Conservation (phyloP, 53 echinoderm and acorn worm species). For the Actinopyga echinites region DNA sequence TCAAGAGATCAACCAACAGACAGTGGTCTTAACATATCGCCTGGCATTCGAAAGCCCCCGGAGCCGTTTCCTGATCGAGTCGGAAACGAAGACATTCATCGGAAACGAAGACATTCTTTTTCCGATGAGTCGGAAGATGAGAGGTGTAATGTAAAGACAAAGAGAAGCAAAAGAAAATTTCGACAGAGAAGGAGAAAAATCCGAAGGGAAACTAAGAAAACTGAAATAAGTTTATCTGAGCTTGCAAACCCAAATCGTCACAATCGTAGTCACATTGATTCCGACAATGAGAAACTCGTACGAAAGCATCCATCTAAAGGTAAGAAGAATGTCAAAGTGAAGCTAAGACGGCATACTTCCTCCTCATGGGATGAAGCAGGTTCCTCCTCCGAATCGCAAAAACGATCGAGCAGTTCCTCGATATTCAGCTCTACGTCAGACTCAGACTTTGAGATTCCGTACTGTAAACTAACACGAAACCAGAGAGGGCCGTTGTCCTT, state of each 20-base stretch:
- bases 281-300: background rate
- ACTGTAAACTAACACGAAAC: background rate
- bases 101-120: background rate
- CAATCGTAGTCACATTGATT: background rate
- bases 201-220: background rate
- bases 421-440: conserved; percentile 36
- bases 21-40: too few relatives aligned
- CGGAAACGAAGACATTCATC: background rate
- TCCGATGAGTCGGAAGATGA: background rate
- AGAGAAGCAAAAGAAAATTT: background rate
- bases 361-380: conserved; percentile 12
- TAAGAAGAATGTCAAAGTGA: too few relatives aligned
- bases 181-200: background rate
- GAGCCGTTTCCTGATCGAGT: too few relatives aligned
- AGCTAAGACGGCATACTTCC: background rate
- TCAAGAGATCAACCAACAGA: too few relatives aligned
- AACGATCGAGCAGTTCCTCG: conserved; percentile 9
- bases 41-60: too few relatives aligned
- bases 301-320: background rate
- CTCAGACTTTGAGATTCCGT: conserved; percentile 25
- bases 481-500: too few relatives aligned
- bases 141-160: background rate
- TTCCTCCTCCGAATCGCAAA: conserved; percentile 4
- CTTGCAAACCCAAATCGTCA: background rate
- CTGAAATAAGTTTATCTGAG: background rate